A percentile compares a stretch with the other conserved stretches of the same genome.
phyloP scores from a whole-genome alignment of 2,888 invertebrate species.

The Drosophila siamana region DNA sequence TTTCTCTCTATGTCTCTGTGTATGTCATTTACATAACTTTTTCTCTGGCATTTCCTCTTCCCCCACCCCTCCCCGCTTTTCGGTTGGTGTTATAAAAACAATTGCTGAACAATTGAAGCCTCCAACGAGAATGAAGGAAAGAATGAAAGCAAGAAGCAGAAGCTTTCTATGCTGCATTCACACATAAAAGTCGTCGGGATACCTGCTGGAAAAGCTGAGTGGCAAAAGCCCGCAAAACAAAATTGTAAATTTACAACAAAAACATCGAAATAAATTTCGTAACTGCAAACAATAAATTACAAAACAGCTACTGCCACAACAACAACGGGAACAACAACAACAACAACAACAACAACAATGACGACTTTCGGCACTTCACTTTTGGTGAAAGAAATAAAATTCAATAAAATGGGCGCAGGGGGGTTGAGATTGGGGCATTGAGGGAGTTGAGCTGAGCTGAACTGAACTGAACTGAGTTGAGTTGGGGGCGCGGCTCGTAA shows the following conservation, averaged over 20 bases:
- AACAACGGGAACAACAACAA: conserved; percentile 33
- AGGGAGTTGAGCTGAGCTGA: too few relatives aligned
- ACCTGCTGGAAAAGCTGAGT: conserved; percentile 42
- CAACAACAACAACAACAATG: conserved; percentile 30
- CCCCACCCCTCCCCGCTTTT: conserved; percentile 20
- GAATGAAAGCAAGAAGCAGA: conserved; percentile 7
- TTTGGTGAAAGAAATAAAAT: conserved; percentile 70
- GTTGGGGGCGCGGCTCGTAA: conserved; percentile 59
- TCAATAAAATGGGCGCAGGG: conserved; percentile 66
- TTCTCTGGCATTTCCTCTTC: conserved; percentile 67
- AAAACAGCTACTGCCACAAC: conserved; percentile 55
- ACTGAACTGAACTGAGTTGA: too few relatives aligned
- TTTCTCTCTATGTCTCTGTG: conserved; percentile 20
- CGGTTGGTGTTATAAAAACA: conserved; percentile 80
- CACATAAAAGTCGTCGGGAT: conserved; percentile 29
- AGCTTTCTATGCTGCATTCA: conserved; percentile 24
- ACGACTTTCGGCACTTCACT: conserved; percentile 64
- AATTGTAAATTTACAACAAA: conserved; percentile 78
- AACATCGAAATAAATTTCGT: conserved; percentile 75
- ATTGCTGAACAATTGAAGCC: conserved; percentile 78
- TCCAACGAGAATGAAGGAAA: conserved; percentile 49
- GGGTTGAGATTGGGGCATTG: conserved; percentile 1
- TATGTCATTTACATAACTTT: conserved; percentile 76
- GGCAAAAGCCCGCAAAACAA: conserved; percentile 49
- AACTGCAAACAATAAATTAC: conserved; percentile 80